Base-by-base conservation (phyloP, 1,140 invertebrate genomes). In the Drosophila serrata region DNA sequence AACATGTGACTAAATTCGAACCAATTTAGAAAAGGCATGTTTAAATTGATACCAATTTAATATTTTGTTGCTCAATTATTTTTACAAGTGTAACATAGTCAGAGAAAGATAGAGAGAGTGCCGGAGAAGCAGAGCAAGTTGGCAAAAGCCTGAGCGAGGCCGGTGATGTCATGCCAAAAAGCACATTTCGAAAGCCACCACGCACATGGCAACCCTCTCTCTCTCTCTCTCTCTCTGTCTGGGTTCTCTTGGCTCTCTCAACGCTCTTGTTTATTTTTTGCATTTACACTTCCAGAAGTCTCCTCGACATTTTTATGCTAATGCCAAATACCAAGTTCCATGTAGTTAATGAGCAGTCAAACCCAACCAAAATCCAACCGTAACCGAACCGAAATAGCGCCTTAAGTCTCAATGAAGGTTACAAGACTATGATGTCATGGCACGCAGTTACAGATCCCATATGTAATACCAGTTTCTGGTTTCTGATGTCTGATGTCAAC, bases 401-500 rank as follows among this genome's bases (percentile, higher is more conserved):
- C 65, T 15, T 48, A 70, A 70, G 46, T 70, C 42, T 35, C n/a
- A 72, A 70, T 70, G 65, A 72, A 72, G 68, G 68, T 72, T 72
- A 72, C 68, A 72, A 58, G 42, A 49, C 19, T 58, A 79, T 86
- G 82, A 86, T 86, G 82, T 86, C 82, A 72, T 70, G 33, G 49
- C 64, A 86, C 72, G 22, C 68, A 63, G 70, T 62, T 51, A 42
- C 39, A 74, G 40, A 40, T 53, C 46, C 46, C 67, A 65, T 35
- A 46, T 75, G 63, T 86, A 86, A 81, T 79, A 86, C 82, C 75
- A 77, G 82, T 86, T 75, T 37, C 39, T 33, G 51, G 42, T 56
- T n/a, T n/a, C n/a, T n/a, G n/a, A n/a, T n/a, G n/a, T n/a, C 64
- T 85, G 78, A 86, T 86, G 82, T 81, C 82, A 86, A 86, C 78